Percentiles rank a stretch among this genome's conserved stretches.
Conservation (phyloP, 2,888 invertebrate genomes). For the Dryadula phaetusa region DNA sequence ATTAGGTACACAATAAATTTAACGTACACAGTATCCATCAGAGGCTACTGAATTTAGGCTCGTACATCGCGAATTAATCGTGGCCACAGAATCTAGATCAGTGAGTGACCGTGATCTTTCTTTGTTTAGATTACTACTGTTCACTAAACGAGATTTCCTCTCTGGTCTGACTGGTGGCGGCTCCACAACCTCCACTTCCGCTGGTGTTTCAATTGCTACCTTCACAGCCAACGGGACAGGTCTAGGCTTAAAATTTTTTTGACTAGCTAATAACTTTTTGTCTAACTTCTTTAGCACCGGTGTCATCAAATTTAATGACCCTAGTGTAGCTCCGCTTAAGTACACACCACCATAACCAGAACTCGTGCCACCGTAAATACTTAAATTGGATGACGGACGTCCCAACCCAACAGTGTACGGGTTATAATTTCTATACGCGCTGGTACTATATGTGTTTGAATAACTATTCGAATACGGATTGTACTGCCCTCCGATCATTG, state of each 20-base stretch:
- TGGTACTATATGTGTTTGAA: conserved; percentile 68
- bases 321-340: conserved; percentile 84
- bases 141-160: conserved; percentile 61
- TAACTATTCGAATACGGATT: conserved; percentile 70
- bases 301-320: conserved; percentile 84
- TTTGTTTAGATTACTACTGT: conserved; percentile 64
- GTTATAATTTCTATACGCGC: conserved; percentile 74
- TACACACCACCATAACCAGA: conserved; percentile 89
- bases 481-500: conserved; percentile 71
- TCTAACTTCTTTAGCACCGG: conserved; percentile 81
- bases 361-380: conserved; percentile 86
- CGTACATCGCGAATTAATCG: conserved; percentile 82
- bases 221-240: conserved; percentile 67
- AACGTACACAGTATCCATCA: conserved; percentile 93
- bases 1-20: too few species aligned
- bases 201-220: conserved; percentile 55
- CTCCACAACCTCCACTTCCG: conserved; percentile 47
- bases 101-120: conserved; percentile 76
- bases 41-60: conserved; percentile 90
- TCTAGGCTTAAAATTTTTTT: conserved; percentile 79
- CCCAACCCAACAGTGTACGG: conserved; percentile 76
- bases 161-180: conserved; percentile 64
- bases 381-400: conserved; percentile 70
- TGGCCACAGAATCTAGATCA: conserved; percentile 63
- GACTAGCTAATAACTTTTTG: conserved; percentile 76